phyloP scores from a whole-genome alignment of 2,797 vertebrate genomes.

The Enoplosus armatus region DNA sequence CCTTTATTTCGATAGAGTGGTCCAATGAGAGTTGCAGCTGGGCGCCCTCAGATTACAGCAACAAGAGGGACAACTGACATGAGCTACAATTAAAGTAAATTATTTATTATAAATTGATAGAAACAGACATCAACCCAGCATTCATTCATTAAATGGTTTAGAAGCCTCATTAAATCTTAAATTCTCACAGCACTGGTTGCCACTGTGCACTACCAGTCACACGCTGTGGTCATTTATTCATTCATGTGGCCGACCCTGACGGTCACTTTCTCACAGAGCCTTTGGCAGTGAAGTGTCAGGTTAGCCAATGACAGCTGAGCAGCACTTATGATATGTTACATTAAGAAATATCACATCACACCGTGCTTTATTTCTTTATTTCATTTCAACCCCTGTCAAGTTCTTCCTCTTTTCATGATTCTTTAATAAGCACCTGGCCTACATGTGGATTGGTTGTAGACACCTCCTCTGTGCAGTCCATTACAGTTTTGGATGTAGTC shows the following conservation, averaged over 20 bases:
- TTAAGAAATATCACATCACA: not conserved
- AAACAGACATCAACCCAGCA: constrained; percentile 3
- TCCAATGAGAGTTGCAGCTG: not conserved
- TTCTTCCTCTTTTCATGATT: not conserved
- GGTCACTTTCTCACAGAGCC: not conserved
- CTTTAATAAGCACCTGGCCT: not conserved
- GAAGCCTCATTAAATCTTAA: constrained; percentile 4
- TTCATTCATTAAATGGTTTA: not conserved
- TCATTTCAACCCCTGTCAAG: not conserved
- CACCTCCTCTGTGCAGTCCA: not conserved
- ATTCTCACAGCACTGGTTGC: not conserved
- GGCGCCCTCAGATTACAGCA: not conserved
- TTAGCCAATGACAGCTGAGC: not conserved
- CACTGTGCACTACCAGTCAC: no score
- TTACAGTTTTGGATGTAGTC: not conserved
- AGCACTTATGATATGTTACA: not conserved
- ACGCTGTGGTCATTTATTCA: not conserved
- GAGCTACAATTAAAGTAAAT: not conserved
- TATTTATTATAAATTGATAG: not conserved
- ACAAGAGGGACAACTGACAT: not conserved
- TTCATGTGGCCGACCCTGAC: not conserved
- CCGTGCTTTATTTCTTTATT: not conserved
- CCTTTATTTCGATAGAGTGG: not conserved
- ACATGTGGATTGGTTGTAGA: not conserved
- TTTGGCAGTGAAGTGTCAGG: no score